Percentiles rank a stretch among this genome's conserved stretches.
These are phyloP conservation scores for Halcyon malimbica DNA, from an alignment of 2,113 vertebrate genomes.

Conservation along the genomic window DNA sequence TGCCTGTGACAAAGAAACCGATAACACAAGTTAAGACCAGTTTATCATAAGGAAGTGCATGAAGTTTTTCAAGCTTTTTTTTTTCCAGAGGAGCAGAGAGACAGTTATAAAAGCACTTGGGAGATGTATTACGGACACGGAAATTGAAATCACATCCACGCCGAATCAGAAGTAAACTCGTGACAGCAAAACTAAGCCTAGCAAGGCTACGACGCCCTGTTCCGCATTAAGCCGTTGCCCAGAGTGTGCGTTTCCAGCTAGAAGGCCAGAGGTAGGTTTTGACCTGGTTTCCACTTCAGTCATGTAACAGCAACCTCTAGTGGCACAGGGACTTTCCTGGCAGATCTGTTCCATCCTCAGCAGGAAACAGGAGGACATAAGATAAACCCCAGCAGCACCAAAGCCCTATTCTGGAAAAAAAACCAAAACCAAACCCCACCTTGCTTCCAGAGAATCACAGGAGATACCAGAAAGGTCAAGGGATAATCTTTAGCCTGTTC, in stretches of 20 bases:
- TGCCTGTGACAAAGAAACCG: neutral
- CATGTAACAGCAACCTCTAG: conserved; percentile 67
- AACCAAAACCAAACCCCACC: too few relatives aligned
- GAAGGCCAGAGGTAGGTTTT: neutral
- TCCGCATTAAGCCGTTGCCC: neutral
- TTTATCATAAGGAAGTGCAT: conserved; percentile 37
- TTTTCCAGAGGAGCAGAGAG: neutral
- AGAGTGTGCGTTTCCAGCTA: neutral
- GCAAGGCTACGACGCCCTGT: neutral
- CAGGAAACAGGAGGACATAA: neutral
- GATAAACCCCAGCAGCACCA: neutral
- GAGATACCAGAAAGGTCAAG: neutral
- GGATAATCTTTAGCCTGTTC: neutral
- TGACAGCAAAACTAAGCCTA: neutral
- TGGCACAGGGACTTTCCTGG: neutral
- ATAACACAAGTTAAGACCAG: neutral
- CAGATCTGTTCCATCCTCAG: neutral
- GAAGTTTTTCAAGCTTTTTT: neutral
- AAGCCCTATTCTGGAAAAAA: neutral
- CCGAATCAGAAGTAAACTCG: neutral
- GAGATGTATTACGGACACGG: neutral
- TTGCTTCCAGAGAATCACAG: neutral
- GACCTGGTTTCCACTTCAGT: neutral
- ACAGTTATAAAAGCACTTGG: neutral
- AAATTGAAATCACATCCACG: neutral